Evolutionary conservation across 2,113 vertebrate genomes (phyloP).

Genomic region (Beaufortia kweichowensis): DNA sequence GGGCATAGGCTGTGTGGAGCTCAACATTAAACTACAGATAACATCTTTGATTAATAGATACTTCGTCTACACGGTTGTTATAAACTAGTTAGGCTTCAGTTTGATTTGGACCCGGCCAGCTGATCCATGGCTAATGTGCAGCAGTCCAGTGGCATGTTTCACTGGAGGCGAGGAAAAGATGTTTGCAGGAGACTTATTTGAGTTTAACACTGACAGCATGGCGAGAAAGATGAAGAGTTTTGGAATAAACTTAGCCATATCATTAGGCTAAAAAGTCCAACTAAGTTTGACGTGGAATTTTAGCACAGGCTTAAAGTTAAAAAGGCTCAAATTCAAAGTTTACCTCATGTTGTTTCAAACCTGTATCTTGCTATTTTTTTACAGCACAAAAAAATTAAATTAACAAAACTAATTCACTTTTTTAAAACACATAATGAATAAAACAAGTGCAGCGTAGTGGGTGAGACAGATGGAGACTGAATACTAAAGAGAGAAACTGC

Average conservation of each 20-base stretch:
- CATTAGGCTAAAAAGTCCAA: slow-evolving; percentile 45
- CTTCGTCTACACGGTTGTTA: slow-evolving; percentile 26
- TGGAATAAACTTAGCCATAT: slow-evolving; percentile 37
- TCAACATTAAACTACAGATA: slow-evolving; percentile 13
- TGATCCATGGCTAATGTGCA: slow-evolving; percentile 54
- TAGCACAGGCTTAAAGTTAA: not conserved
- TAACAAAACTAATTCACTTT: too few species aligned
- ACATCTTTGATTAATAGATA: slow-evolving; percentile 47
- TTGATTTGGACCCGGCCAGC: slow-evolving; percentile 2
- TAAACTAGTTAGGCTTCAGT: slow-evolving; percentile 36
- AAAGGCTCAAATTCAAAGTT: not conserved
- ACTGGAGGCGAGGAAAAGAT: slow-evolving; percentile 9
- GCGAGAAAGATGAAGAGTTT: slow-evolving; percentile 41
- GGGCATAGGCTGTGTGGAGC: not conserved
- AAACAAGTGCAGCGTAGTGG: too few species aligned
- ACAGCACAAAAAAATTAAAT: too few species aligned
- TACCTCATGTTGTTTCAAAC: too few species aligned
- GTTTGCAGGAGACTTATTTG: slow-evolving; percentile 26
- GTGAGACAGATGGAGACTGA: too few species aligned
- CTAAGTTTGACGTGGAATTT: slow-evolving; percentile 9
- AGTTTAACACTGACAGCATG: slow-evolving; percentile 36
- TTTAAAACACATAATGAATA: too few species aligned
- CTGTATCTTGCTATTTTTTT: too few species aligned
- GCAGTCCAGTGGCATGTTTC: slow-evolving; percentile 37
- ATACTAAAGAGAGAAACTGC: too few species aligned